phyloP scores from a whole-genome alignment of 2,888 invertebrate species.

The Metacarcinus magister region DNA sequence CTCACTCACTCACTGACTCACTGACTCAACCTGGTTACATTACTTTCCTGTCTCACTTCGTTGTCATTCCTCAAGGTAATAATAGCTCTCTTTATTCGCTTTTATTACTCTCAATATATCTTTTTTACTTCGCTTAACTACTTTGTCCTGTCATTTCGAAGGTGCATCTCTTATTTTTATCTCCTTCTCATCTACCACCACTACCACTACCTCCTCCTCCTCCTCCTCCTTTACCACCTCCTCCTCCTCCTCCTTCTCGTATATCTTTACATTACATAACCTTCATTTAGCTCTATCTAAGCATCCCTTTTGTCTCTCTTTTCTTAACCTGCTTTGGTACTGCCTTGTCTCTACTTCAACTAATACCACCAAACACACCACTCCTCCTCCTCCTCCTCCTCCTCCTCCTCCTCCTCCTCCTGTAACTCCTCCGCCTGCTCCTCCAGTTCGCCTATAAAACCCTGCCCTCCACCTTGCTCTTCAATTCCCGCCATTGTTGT shows the following conservation, averaged over 20 bases:
- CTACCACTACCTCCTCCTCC: neutral
- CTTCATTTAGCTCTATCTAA: neutral
- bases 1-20: neutral
- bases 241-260: neutral
- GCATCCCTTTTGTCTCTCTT: neutral
- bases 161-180: neutral
- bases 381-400: neutral
- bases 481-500: constrained; percentile 67
- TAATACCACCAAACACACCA: neutral
- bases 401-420: neutral
- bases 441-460: constrained; percentile 31
- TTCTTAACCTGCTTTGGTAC: neutral
- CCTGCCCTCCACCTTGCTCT: constrained; percentile 65
- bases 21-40: too few relatives aligned
- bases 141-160: neutral
- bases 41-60: neutral
- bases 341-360: neutral
- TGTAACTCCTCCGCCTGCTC: neutral
- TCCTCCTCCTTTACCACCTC: neutral
- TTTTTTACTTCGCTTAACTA: neutral
- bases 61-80: neutral
- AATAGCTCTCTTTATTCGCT: neutral
- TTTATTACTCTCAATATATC: neutral
- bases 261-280: neutral
- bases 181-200: neutral